phyloP scores from a whole-genome alignment of 2,113 vertebrate genomes.

The Channa argus region DNA sequence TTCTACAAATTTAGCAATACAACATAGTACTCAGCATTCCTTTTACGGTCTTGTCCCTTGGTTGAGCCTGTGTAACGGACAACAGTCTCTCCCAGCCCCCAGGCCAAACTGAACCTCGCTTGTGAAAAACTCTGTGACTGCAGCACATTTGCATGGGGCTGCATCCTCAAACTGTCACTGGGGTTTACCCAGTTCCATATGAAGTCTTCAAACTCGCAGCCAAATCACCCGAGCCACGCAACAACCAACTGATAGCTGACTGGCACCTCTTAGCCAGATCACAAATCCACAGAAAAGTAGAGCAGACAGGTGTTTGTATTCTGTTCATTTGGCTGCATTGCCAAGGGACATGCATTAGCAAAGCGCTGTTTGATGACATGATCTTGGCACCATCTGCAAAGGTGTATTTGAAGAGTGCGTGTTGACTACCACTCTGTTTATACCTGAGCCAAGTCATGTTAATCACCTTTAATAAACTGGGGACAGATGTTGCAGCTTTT shows the following conservation, averaged over 20 bases:
- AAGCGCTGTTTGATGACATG: slow-evolving; percentile 67
- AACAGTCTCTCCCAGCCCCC: slow-evolving; percentile 49
- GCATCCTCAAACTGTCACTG: slow-evolving; percentile 68
- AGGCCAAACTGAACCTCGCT: slow-evolving; percentile 76
- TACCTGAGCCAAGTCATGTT: slow-evolving; percentile 59
- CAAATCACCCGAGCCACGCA: slow-evolving; percentile 43
- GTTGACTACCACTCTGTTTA: slow-evolving; percentile 38
- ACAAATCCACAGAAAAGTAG: slow-evolving; percentile 55
- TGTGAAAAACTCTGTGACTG: slow-evolving; percentile 45
- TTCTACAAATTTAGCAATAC: background rate
- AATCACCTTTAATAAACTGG: slow-evolving; percentile 57
- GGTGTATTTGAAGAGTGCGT: slow-evolving; percentile 63
- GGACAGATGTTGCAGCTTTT: slow-evolving; percentile 55
- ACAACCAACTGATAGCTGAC: slow-evolving; percentile 51
- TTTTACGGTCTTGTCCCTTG: slow-evolving; percentile 26
- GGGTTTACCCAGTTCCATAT: slow-evolving; percentile 46
- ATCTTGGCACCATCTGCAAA: slow-evolving; percentile 68
- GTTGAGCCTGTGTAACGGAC: slow-evolving; percentile 60
- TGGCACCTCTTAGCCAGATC: slow-evolving; percentile 49
- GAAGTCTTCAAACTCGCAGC: slow-evolving; percentile 24
- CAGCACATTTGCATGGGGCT: slow-evolving; percentile 77
- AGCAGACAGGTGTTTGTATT: slow-evolving; percentile 72
- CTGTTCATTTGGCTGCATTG: slow-evolving; percentile 51
- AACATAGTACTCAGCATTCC: slow-evolving; percentile 18
- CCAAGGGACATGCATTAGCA: slow-evolving; percentile 62